Conservation (phyloP, 2,797 vertebrate genomes). For the Helostoma temminkii region DNA sequence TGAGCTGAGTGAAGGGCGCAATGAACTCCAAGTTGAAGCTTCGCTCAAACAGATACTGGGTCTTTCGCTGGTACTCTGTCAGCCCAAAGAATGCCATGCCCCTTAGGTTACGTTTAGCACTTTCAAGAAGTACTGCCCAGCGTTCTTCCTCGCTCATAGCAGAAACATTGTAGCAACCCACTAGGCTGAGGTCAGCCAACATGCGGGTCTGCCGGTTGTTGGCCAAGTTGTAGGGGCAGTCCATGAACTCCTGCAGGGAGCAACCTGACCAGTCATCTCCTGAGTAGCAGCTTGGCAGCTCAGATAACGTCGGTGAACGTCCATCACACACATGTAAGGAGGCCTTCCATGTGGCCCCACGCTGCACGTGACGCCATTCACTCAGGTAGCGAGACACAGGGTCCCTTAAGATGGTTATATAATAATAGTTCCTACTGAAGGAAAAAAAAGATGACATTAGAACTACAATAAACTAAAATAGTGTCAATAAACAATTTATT, state of each 20-base stretch:
- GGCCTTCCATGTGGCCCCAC: conserved; percentile 96
- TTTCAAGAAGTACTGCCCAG: conserved; percentile 92
- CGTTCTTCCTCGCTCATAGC: conserved; percentile 93
- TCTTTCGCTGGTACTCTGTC: conserved; percentile 97
- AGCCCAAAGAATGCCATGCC: conserved; percentile 97
- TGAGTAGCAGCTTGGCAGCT: conserved; percentile 94
- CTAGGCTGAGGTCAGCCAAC: conserved; percentile 96
- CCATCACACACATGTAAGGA: conserved; percentile 96
- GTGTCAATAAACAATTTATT: too few relatives aligned
- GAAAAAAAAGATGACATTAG: conserved; percentile 24
- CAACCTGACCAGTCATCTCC: conserved; percentile 98
- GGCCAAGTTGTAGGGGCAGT: conserved; percentile 95
- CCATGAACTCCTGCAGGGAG: conserved; percentile 94
- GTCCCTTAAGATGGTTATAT: conserved; percentile 97
- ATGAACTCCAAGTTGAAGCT: conserved; percentile 97
- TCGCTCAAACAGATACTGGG: conserved; percentile 97
- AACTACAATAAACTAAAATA: not conserved
- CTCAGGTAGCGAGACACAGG: conserved; percentile 96
- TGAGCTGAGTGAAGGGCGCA: conserved; percentile 94
- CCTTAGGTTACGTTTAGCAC: conserved; percentile 94
- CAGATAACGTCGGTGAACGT: conserved; percentile 91
- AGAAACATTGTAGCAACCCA: conserved; percentile 97
- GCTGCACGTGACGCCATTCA: conserved; percentile 97
- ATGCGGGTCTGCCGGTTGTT: conserved; percentile 98
- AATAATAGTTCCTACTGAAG: conserved; percentile 92